These are phyloP conservation scores for Drosophila mimetica DNA, from an alignment of 2,888 invertebrate genomes.

Conservation along the genomic window DNA sequence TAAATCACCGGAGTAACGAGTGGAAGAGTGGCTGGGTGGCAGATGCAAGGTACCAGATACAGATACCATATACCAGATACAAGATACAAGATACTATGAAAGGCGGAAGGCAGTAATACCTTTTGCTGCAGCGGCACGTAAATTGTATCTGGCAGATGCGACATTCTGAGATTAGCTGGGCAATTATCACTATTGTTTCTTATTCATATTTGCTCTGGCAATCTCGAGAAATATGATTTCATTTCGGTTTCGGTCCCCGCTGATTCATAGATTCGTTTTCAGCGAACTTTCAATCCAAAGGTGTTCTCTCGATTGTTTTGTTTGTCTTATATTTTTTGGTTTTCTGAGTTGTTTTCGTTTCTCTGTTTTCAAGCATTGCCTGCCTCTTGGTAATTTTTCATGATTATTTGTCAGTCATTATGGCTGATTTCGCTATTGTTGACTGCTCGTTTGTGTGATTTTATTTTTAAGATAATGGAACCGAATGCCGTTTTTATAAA, in stretches of 20 bases:
- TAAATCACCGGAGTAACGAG: slow-evolving; percentile 32
- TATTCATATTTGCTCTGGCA: slow-evolving; percentile 11
- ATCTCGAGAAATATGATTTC: slow-evolving; percentile 15
- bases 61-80: slow-evolving; percentile 2
- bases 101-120: slow-evolving; percentile 1
- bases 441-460: slow-evolving; percentile 30
- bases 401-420: slow-evolving; percentile 67
- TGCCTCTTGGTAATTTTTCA: slow-evolving; percentile 65
- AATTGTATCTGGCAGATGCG: slow-evolving; percentile 34
- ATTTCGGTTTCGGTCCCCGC: slow-evolving; percentile 13
- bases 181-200: slow-evolving; percentile 18
- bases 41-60: slow-evolving; percentile 25
- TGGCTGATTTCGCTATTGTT: slow-evolving; percentile 44
- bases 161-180: slow-evolving; percentile 37
- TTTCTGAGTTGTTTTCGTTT: slow-evolving; percentile 34
- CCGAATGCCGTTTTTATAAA: slow-evolving; percentile 74
- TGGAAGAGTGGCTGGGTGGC: slow-evolving; percentile 10
- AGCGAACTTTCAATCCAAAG: slow-evolving; percentile 59
- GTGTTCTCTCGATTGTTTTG: slow-evolving; percentile 56
- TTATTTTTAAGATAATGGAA: slow-evolving; percentile 62
- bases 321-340: slow-evolving; percentile 22
- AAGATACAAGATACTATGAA: neutral
- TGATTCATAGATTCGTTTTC: slow-evolving; percentile 61
- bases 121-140: slow-evolving; percentile 35
- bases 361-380: slow-evolving; percentile 29